Base-by-base conservation (phyloP, 1,140 invertebrate species). In the Scaptomyza hsui region DNA sequence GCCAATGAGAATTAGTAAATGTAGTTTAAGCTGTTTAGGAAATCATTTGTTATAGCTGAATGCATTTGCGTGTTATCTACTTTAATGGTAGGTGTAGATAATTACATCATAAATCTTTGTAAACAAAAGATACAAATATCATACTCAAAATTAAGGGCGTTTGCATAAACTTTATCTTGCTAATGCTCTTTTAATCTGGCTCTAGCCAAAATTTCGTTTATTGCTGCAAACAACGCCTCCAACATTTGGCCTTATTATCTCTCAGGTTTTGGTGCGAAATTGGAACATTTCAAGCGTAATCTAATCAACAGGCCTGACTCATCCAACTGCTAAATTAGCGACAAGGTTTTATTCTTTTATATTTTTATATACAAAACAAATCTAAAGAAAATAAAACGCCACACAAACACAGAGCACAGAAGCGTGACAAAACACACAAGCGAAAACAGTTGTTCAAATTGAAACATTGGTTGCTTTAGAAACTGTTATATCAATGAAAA, bases 221-320 rank as follows among this genome's bases (percentile, higher is more conserved):
- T 13, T 29, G 15, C 62, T 13, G 48, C n/a, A 71, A 29, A 29
- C 29, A 48, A 78, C 74, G 56, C 71, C 78, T 65, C 16, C 47
- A 37, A 68, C 3, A 53, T 63, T 32, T 62, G 44, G 9, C 39
- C 65, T 13, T 49, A 80, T 65, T 81, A 62, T 65, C 61, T 49
- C 29, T 21, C 4, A 37, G 5, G 19, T 37, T 44, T 41, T 12
- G 37, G 26, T 29, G 26, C 26, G 1, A 29, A 29, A 29, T 19
- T 45, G 32, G 29, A 29, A 26, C 41, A 61, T 48, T 72, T 19
- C 45, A 41, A 49, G 44, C 51, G 29, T 21, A 77, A 85, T 85
- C 81, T 85, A 81, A 86, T 88, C 81, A 51, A 62, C 59, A 24
- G 4, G 18, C 16, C 48, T 85, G 81, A 86, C 73, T 86, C 82